Conservation (phyloP, 1,140 invertebrate genomes). For the Orchestia grillus region DNA sequence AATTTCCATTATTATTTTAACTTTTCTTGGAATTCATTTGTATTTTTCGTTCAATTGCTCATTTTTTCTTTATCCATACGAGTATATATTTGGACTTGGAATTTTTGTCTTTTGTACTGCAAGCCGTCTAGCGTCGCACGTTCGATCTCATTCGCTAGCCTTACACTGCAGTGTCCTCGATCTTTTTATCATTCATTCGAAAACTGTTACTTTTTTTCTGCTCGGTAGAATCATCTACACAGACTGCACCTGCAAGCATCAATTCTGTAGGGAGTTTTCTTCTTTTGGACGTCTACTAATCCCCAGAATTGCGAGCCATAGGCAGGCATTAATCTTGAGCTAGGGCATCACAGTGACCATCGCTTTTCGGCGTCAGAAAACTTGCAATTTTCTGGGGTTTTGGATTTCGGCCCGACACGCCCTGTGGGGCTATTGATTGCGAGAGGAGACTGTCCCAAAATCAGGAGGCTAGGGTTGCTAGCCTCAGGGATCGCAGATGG, state of each 20-base stretch:
- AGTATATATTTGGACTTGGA: too few relatives aligned
- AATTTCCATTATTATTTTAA: too few relatives aligned
- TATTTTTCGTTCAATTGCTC: too few relatives aligned
- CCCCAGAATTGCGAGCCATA: not conserved
- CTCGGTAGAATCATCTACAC: not conserved
- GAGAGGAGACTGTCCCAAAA: not conserved
- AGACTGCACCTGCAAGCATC: not conserved
- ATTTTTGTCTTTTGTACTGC: not conserved
- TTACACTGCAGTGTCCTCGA: not conserved
- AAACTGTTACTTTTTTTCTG: not conserved
- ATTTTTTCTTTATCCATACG: too few relatives aligned
- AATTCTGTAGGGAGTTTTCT: not conserved
- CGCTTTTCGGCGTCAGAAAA: slow-evolving; percentile 6
- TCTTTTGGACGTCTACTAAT: not conserved
- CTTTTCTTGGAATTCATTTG: too few relatives aligned
- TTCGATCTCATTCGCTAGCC: not conserved
- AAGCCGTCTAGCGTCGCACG: not conserved
- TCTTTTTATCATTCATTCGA: not conserved
- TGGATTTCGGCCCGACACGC: not conserved
- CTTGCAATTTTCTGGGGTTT: not conserved
- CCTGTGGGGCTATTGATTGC: not conserved
- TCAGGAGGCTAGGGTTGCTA: not conserved
- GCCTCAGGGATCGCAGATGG: not conserved
- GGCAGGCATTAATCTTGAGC: not conserved
- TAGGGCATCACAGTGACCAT: not conserved